Percentiles rank a stretch among this genome's conserved stretches.
phyloP scores from a whole-genome alignment of 2,113 vertebrate species.

The Paramisgurnus dabryanus region DNA sequence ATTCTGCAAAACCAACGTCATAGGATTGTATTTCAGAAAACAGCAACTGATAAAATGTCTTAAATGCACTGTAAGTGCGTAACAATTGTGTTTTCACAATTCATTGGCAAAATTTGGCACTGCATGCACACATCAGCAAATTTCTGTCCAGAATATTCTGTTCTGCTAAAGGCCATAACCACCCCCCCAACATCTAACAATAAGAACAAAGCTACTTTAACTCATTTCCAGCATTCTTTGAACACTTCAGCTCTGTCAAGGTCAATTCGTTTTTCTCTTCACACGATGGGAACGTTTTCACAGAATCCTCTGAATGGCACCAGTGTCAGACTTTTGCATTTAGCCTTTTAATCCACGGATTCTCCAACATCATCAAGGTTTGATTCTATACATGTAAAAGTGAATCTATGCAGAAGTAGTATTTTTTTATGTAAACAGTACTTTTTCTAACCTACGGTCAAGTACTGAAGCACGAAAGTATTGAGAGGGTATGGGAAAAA shows the following conservation, averaged over 20 bases:
- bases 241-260: constrained; percentile 72
- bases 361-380: background rate
- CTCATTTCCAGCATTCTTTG: constrained; percentile 72
- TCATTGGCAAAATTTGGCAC: constrained; percentile 50
- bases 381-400: background rate
- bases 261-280: constrained; percentile 67
- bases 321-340: constrained; percentile 11
- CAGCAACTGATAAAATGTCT: too few species aligned
- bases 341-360: background rate
- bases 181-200: constrained; percentile 63
- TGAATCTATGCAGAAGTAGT: constrained; percentile 63
- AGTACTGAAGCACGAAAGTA: constrained; percentile 29
- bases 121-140: constrained; percentile 58
- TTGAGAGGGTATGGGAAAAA: constrained; percentile 43
- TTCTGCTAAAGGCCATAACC: constrained; percentile 62
- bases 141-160: constrained; percentile 59
- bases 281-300: constrained; percentile 55
- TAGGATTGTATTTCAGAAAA: too few species aligned
- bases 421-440: constrained; percentile 26
- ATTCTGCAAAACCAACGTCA: constrained; percentile 22
- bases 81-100: constrained; percentile 37
- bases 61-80: too few species aligned
- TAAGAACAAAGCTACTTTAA: constrained; percentile 76
- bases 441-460: constrained; percentile 13
- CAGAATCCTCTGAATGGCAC: constrained; percentile 40